phyloP scores from a whole-genome alignment of 2,888 invertebrate genomes.

The Ectemnius cavifrons region DNA sequence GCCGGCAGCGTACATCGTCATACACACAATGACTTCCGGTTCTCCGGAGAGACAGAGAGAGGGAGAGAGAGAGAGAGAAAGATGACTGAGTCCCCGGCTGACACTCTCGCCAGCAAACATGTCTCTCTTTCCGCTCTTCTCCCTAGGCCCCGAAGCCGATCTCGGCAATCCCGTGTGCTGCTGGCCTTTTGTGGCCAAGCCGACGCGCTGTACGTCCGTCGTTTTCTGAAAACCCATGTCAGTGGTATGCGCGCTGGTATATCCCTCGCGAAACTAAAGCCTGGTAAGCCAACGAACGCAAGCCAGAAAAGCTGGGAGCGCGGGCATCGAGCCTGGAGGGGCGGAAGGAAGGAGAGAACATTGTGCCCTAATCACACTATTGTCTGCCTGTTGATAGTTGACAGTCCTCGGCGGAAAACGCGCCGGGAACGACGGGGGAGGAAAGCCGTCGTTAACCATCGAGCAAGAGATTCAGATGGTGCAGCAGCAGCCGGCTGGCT shows the following conservation, averaged over 20 bases:
- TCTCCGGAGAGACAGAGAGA: conserved; percentile 34
- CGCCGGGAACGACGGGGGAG: conserved; percentile 40
- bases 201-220: conserved; percentile 11
- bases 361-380: conserved; percentile 71
- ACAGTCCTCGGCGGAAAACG: conserved; percentile 46
- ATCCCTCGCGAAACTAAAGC: too few relatives aligned
- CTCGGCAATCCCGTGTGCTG: conserved; percentile 11
- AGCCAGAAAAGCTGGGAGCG: too few relatives aligned
- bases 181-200: conserved; percentile 9
- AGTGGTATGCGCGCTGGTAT: too few relatives aligned
- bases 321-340: conserved; percentile 1
- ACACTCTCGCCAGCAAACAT: too few relatives aligned
- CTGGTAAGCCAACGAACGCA: too few relatives aligned
- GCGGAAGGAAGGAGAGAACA: conserved; percentile 36
- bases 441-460: conserved; percentile 37
- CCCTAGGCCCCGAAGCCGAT: not conserved
- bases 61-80: conserved; percentile 9
- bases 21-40: conserved; percentile 63
- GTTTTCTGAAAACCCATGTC: conserved; percentile 23
- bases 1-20: conserved; percentile 20
- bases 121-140: too few relatives aligned
- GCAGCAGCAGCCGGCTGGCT: not conserved
- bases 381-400: conserved; percentile 65
- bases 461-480: conserved; percentile 18
- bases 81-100: not conserved